phyloP scores from a whole-genome alignment of 2,797 vertebrate genomes.

The Euphonia xanthogaster region DNA sequence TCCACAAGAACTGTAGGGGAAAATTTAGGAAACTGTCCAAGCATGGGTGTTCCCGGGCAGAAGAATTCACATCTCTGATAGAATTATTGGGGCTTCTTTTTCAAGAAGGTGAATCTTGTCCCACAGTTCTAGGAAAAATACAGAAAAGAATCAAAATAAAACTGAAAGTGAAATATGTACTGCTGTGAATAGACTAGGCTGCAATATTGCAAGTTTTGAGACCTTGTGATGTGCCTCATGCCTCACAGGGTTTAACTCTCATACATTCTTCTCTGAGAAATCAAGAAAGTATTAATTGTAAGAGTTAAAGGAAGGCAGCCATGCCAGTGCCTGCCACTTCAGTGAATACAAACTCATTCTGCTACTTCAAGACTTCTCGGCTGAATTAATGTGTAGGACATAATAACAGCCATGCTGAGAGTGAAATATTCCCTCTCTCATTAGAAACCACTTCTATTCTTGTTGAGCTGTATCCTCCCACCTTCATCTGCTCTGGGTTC shows the following conservation, averaged over 20 bases:
- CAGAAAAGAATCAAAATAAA: not conserved
- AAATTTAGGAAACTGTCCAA: not conserved
- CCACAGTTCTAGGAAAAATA: not conserved
- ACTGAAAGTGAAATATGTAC: not conserved
- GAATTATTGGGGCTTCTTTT: not conserved
- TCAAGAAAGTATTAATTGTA: not conserved
- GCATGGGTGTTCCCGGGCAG: not conserved
- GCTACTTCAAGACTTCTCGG: conserved; percentile 1
- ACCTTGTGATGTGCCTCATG: not conserved
- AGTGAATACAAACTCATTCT: not conserved
- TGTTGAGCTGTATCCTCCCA: conserved; percentile 57
- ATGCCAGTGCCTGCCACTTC: not conserved
- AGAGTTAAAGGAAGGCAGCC: not conserved
- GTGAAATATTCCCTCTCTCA: conserved; percentile 49
- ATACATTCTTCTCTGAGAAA: not conserved
- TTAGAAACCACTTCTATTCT: conserved; percentile 66
- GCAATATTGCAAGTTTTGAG: not conserved
- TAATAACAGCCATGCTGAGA: conserved; percentile 57
- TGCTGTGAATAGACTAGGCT: not conserved
- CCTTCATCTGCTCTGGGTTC: conserved; percentile 38
- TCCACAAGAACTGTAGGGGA: not conserved
- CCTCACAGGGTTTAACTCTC: not conserved
- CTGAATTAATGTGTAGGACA: conserved; percentile 52
- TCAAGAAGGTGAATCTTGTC: not conserved
- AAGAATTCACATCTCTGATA: not conserved